Evolutionary conservation across 1,140 invertebrate genomes (phyloP).

Genomic region (Sipha flava): DNA sequence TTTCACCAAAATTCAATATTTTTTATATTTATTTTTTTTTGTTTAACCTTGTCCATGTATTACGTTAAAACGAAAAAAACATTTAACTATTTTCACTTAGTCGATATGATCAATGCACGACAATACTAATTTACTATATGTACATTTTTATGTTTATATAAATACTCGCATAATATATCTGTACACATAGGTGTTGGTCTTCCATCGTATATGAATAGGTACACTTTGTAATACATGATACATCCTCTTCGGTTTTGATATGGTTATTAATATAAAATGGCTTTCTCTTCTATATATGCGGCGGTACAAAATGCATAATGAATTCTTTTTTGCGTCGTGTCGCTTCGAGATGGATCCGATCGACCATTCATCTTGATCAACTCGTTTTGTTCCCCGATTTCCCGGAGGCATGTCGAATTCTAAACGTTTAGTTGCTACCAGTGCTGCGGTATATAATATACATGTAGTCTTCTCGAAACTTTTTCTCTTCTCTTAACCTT

Average conservation of each 20-base stretch:
- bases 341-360: background rate
- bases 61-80: no score
- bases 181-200: no score
- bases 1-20: no score
- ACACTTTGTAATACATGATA: background rate
- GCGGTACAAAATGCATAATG: background rate
- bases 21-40: no score
- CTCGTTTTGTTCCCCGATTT: constrained; percentile 17
- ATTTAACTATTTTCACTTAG: background rate
- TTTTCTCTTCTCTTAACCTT: background rate
- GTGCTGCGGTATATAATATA: background rate
- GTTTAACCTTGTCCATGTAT: no score
- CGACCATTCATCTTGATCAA: constrained; percentile 22
- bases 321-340: constrained; percentile 3
- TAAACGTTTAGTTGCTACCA: background rate
- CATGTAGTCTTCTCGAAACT: background rate
- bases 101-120: background rate
- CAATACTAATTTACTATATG: background rate
- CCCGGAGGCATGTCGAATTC: constrained; percentile 5
- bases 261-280: constrained; percentile 18
- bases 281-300: background rate
- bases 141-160: background rate
- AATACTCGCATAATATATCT: background rate
- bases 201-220: background rate
- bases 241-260: background rate